Conservation (phyloP, 2,888 invertebrate species). For the Gasteruption jaculator region DNA sequence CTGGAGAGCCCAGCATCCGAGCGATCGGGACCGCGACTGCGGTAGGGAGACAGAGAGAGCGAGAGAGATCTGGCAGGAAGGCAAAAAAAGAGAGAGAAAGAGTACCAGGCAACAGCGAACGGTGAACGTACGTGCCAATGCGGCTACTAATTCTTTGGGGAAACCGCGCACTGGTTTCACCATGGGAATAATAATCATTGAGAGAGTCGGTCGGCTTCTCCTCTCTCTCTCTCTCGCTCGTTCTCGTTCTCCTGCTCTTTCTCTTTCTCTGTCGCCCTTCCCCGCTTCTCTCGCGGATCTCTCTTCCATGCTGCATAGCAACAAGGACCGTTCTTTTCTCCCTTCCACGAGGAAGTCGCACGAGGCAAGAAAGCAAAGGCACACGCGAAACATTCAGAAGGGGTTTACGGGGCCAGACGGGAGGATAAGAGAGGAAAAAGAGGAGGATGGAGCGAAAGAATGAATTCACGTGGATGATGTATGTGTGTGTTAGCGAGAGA, state of each 20-base stretch:
- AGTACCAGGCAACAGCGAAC: neutral
- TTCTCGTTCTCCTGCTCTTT: constrained; percentile 17
- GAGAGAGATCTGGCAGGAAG: no score
- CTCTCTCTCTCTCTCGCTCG: constrained; percentile 1
- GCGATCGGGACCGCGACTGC: no score
- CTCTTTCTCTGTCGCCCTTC: constrained; percentile 24
- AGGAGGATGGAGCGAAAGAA: constrained; percentile 8
- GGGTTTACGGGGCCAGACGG: constrained; percentile 16
- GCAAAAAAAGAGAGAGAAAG: no score
- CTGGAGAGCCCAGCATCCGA: neutral
- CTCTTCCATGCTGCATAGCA: constrained; percentile 41
- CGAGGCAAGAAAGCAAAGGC: constrained; percentile 19
- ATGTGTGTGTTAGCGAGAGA: no score
- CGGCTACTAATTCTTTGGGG: constrained; percentile 24
- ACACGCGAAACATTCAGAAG: constrained; percentile 17
- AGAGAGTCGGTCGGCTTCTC: constrained; percentile 24
- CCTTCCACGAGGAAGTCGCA: constrained; percentile 23
- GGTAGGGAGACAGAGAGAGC: no score
- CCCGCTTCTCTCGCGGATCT: constrained; percentile 23
- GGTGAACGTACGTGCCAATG: no score
- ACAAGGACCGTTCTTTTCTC: constrained; percentile 40
- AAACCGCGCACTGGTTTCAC: constrained; percentile 35
- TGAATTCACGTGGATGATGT: no score
- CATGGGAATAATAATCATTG: constrained; percentile 40
- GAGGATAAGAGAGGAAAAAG: constrained; percentile 15